These are phyloP conservation scores for Digitonthophagus gazella DNA, from an alignment of 2,888 invertebrate genomes.

Conservation along the genomic window DNA sequence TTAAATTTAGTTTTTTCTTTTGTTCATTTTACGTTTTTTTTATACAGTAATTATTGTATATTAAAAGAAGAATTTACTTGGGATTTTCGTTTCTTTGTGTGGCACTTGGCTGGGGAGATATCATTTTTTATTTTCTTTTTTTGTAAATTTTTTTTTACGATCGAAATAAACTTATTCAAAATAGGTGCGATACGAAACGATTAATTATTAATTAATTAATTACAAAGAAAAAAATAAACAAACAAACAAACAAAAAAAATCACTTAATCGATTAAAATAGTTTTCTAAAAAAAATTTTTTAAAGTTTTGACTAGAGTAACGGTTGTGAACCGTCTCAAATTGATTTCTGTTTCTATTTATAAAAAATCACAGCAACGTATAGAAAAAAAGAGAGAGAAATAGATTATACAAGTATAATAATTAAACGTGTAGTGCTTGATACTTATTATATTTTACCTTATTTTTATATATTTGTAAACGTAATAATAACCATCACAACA, in stretches of 20 bases:
- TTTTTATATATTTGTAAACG: background rate
- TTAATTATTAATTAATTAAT: background rate
- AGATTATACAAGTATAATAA: slow-evolving; percentile 43
- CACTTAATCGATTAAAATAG: slow-evolving; percentile 28
- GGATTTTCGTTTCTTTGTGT: slow-evolving; percentile 21
- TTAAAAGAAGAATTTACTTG: background rate
- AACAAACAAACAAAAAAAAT: slow-evolving; percentile 35
- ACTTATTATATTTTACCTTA: slow-evolving; percentile 22
- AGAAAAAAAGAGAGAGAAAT: slow-evolving; percentile 49
- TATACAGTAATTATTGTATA: background rate
- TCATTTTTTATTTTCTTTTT: slow-evolving; percentile 41
- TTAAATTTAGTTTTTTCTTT: slow-evolving; percentile 47
- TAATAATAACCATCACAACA: slow-evolving; percentile 38
- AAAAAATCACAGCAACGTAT: slow-evolving; percentile 41
- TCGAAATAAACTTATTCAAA: background rate
- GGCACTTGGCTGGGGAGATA: slow-evolving; percentile 51
- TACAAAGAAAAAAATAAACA: slow-evolving; percentile 20
- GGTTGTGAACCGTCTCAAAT: slow-evolving; percentile 15
- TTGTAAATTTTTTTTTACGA: background rate
- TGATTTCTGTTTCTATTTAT: slow-evolving; percentile 37
- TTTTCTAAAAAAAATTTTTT: background rate
- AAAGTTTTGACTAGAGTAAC: slow-evolving; percentile 33
- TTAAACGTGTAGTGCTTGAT: slow-evolving; percentile 41
- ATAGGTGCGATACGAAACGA: background rate
- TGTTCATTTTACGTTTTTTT: slow-evolving; percentile 42